Base-by-base conservation (phyloP, 37 sponge, comb jelly and placozoan genomes). In the Hexactinellida sp. region DNA sequence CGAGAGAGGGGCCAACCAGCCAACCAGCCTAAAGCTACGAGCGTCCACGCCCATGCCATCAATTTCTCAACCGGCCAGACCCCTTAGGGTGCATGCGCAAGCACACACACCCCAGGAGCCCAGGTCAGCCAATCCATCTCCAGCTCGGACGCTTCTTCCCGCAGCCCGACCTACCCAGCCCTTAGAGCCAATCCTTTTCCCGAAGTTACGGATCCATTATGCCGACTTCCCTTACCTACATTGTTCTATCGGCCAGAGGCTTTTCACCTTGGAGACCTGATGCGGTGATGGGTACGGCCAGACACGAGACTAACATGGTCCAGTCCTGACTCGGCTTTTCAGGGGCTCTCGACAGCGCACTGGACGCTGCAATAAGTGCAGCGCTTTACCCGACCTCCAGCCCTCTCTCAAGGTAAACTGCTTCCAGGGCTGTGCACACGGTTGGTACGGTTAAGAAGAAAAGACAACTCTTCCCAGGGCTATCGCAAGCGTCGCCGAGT, bases 81-180 rank as follows among this genome's bases (percentile, higher is more conserved):
- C 84, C 84, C 83, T 84, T 71, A 85, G 41, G 54, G 37, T 84
- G 84, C 90, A 90, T 84, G 87, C 90, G 82, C 76, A 52, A 63
- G 83, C 84, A 76, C 82, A 54, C 55, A 36, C 41, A 30, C n/a
- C 24, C 83, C 36, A 0, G 0, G 32, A 37, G 21, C 21, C 34
- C 37, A 71, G 41, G 30, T 83, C 86, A 36, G 86, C 87, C 90
- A 92, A 91, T 83, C 87, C 88, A 38, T 86, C 38, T 82, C 82
- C 82, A 84, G 51, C 84, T 63, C 86, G 24, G 85, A 87, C 30
- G 89, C 89, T 86, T 90, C 89, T 83, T 83, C 63, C 39, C 86
- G 87, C 86, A 90, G 92, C 92, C 92, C 90, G 92, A 92, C 89
- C 88, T 87, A 86, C 88, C 88, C 85, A 84, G 85, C 85, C 89